These are phyloP conservation scores for Zaprionus nigranus DNA, from an alignment of 1,140 invertebrate species.

Conservation along the genomic window DNA sequence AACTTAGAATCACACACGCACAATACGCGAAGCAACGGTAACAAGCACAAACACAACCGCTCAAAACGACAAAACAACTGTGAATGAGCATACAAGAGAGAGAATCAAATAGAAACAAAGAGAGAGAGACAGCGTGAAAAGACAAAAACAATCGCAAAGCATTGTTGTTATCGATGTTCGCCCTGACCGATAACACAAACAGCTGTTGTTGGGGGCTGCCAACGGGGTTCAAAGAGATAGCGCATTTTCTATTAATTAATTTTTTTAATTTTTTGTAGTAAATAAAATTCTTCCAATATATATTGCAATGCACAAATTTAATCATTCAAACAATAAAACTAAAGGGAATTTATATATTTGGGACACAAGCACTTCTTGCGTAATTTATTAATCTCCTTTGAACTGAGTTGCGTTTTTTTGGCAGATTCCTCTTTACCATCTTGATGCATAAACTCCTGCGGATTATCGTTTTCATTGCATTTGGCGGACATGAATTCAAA, in stretches of 20 bases:
- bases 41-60: slow-evolving; percentile 16
- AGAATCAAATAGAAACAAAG: background rate
- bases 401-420: background rate
- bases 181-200: slow-evolving; percentile 15
- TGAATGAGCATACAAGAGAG: slow-evolving; percentile 16
- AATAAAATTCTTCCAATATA: background rate
- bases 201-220: slow-evolving; percentile 18
- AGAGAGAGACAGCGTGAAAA: slow-evolving; percentile 4
- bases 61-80: slow-evolving; percentile 28
- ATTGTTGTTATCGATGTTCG: slow-evolving; percentile 22
- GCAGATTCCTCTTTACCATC: background rate
- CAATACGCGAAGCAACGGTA: slow-evolving; percentile 1
- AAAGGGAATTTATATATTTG: slow-evolving; percentile 53
- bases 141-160: background rate
- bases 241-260: background rate
- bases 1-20: slow-evolving; percentile 34
- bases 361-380: slow-evolving; percentile 64
- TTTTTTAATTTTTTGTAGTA: background rate
- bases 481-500: slow-evolving; percentile 68
- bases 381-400: slow-evolving; percentile 14
- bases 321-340: slow-evolving; percentile 9
- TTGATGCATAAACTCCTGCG: slow-evolving; percentile 5
- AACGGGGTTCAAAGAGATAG: background rate
- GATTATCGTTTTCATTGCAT: slow-evolving; percentile 55
- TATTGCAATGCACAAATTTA: background rate